Evolutionary conservation across 2,113 vertebrate genomes (phyloP), one percentile per base, ranked within the genome.

Genomic region (Trogon melanurus): DNA sequence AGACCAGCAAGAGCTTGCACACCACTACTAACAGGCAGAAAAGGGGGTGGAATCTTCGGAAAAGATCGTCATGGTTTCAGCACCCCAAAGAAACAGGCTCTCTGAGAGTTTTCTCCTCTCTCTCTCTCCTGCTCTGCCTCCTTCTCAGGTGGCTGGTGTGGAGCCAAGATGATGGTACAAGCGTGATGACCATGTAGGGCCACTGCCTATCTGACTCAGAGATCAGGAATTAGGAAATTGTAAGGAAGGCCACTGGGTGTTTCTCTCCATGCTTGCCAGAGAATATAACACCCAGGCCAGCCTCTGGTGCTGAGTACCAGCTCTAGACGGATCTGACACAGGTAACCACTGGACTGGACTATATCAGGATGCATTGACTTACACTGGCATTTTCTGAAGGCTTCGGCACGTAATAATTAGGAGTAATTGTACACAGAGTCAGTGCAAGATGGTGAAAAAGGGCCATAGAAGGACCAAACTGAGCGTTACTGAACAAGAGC

Each of bases 151-250:
- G 36, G 44, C 62, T 89, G 66, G 7, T 81, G 62, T 36, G 48
- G 27, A 78, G 85, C 91, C 70, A 78, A 94, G 88, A 50, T 78
- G 93, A 91, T 84, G 88, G 65, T 47, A 70, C 47, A 53, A 22
- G 10, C 66, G 78, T 41, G 48, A 85, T 89, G 73, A 71, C 88
- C 79, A 75, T 75, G 74, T 81, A 91, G 78, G 79, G 73, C 58
- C 54, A 50, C 84, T 71, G 89, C 57, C 54, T 79, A 89, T 94
- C 84, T 93, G 87, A 93, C 84, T 85, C 87, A 91, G 38, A 72
- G n/a, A 47, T 0, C 3, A 13, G 62, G 62, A 95, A 83, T 58
- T 76, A 2, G 0, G 23, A 70, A 56, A 26, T 5, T 50, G 36
- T 19, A 47, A 65, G 38, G 27, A 54, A 66, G 13, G 85, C n/a